These are phyloP conservation scores for Oreortyx pictus DNA, from an alignment of 2,797 vertebrate species.

Conservation along the genomic window DNA sequence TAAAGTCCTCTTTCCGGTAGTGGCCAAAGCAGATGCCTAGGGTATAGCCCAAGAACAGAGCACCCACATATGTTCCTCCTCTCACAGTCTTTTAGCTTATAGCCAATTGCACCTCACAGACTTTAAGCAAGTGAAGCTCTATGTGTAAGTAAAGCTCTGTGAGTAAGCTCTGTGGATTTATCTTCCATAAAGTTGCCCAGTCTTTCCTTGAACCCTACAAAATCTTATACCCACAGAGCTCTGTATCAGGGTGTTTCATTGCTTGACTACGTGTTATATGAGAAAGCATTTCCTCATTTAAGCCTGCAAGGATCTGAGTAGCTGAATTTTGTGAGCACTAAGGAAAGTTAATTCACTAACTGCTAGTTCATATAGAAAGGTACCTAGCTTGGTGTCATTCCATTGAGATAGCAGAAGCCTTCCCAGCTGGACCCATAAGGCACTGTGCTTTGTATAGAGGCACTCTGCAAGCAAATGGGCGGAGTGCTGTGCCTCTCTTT, in stretches of 20 bases:
- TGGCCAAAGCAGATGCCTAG: neutral
- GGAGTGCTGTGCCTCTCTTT: neutral
- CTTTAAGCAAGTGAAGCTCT: neutral
- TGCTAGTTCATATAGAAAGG: neutral
- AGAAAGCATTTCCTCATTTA: neutral
- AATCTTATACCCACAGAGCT: neutral
- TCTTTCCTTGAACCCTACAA: neutral
- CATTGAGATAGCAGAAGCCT: neutral
- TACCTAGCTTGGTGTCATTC: neutral
- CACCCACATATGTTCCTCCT: neutral
- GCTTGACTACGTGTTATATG: neutral
- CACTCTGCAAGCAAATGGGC: neutral
- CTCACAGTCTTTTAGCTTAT: neutral
- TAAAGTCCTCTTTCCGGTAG: neutral
- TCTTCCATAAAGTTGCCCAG: neutral
- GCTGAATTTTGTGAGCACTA: neutral
- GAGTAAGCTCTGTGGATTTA: neutral
- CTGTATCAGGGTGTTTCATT: neutral
- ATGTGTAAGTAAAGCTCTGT: neutral
- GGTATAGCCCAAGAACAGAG: neutral
- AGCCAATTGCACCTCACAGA: neutral
- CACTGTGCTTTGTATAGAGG: neutral
- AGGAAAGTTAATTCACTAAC: neutral
- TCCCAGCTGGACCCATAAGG: neutral
- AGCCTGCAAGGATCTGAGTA: neutral